Conservation (phyloP, 1,140 invertebrate genomes). For the Hyles euphorbiae region DNA sequence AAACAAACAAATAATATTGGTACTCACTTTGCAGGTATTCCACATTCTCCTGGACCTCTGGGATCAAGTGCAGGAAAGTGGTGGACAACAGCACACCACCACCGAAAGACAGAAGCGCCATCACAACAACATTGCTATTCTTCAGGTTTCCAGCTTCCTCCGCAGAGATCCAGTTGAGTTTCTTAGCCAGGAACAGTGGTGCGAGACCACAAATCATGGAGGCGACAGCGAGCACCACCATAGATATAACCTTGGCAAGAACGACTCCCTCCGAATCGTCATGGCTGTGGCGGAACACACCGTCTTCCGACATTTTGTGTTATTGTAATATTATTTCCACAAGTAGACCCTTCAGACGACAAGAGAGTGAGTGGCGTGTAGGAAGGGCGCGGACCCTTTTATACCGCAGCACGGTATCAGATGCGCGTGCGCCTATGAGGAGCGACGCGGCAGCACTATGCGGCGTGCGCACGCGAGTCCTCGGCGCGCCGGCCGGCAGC, state of each 20-base stretch:
- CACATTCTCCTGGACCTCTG: conserved; percentile 87
- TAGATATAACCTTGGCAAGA: conserved; percentile 83
- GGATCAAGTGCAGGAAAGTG: conserved; percentile 92
- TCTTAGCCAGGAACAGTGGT: conserved; percentile 80
- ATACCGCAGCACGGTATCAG: conserved; percentile 49
- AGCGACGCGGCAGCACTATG: conserved; percentile 57
- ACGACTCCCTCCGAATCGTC: conserved; percentile 67
- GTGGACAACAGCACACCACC: conserved; percentile 94
- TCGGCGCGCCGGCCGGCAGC: conserved; percentile 35
- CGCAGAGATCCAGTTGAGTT: conserved; percentile 76
- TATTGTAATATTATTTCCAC: conserved; percentile 11
- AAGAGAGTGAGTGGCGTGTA: conserved; percentile 28
- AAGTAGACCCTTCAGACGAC: conserved; percentile 16
- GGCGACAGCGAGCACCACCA: conserved; percentile 82
- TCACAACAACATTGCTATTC: conserved; percentile 55
- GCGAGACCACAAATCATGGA: conserved; percentile 83
- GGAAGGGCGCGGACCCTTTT: conserved; percentile 45
- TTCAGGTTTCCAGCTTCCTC: conserved; percentile 63
- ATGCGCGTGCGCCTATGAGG: conserved; percentile 55
- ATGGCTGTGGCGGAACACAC: conserved; percentile 27
- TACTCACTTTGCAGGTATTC: conserved; percentile 73
- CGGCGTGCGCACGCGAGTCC: conserved; percentile 26
- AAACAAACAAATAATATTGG: neutral
- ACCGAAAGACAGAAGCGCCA: conserved; percentile 86
- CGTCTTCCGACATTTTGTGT: conserved; percentile 25